Evolutionary conservation across 2,113 vertebrate species (phyloP).

Genomic region (Pollachius pollachius): DNA sequence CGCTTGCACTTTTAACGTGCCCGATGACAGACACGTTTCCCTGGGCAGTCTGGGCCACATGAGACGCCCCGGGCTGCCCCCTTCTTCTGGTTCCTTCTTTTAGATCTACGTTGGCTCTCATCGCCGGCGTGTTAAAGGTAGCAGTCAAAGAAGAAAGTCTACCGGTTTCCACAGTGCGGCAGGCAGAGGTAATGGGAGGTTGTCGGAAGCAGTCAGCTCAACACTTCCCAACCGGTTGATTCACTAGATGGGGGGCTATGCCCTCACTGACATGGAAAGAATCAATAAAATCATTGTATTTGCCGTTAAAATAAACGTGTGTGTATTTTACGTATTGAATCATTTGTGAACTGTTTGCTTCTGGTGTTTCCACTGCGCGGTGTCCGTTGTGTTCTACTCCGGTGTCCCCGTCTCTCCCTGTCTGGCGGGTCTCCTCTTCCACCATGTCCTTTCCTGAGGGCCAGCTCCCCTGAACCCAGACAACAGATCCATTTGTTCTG

Average conservation of each 20-base stretch:
- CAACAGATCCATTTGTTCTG: conserved; percentile 70
- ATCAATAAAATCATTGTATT: too few relatives aligned
- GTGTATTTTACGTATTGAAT: neutral
- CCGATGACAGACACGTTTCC: conserved; percentile 57
- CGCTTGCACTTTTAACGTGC: conserved; percentile 37
- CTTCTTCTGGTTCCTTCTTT: conserved; percentile 19
- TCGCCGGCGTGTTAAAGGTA: conserved; percentile 13
- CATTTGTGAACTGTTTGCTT: neutral
- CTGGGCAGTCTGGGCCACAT: conserved; percentile 52
- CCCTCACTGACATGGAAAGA: conserved; percentile 18
- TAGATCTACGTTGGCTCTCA: conserved; percentile 33
- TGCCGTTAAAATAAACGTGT: too few relatives aligned
- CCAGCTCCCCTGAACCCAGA: conserved; percentile 67
- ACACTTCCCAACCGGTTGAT: conserved; percentile 19
- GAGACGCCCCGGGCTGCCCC: conserved; percentile 22
- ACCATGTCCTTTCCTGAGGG: conserved; percentile 52
- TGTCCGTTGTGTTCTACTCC: conserved; percentile 19
- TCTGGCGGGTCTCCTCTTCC: conserved; percentile 42
- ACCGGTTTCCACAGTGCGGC: conserved; percentile 10
- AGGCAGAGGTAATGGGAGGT: conserved; percentile 21
- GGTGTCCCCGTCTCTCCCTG: conserved; percentile 60
- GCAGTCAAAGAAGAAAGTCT: conserved; percentile 15
- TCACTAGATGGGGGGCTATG: neutral
- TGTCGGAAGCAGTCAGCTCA: conserved; percentile 19
- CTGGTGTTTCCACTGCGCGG: too few relatives aligned